Evolutionary conservation across 2,888 invertebrate species (phyloP), one percentile per base, ranked within the genome.

Genomic region (Chironomus tentans): DNA sequence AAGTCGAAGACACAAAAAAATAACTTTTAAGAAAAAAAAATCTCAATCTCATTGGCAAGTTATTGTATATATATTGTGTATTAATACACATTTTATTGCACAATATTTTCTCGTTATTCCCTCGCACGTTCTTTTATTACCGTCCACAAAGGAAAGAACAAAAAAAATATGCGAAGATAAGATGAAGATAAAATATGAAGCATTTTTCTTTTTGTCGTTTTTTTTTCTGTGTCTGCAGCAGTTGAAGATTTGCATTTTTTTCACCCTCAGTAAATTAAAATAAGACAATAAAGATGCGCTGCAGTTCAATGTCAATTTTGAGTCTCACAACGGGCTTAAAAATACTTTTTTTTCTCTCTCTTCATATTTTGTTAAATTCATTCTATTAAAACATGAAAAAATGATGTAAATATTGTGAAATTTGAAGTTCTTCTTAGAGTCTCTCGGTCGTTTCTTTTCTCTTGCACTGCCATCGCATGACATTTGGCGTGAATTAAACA

Each of bases 401-500:
- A 65, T 56, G 65, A 65, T 65, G 65, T 65, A 65, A 65, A 65
- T 65, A 65, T 65, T 65, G 21, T 65, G 65, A 65, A 56, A 56
- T 15, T 56, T 56, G 56, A 56, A 56, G 56, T 56, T 56, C 18
- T 56, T 38, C 38, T 38, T 38, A 38, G 38, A 38, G 38, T 38
- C 38, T 38, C 10, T 38, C 38, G 38, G 38, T 38, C 38, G 38
- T 38, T 38, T 10, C 10, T 10, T 38, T 28, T 5, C 10, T 4
- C 12, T 21, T 65, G 65, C 13, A 13, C 22, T 21, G 65, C 65
- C 13, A 65, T 13, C 38, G 65, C 21, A 56, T 38, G 38, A 15
- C 56, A 56, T 18, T 56, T 22, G 65, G 65, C 65, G 65, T 65
- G 65, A 65, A 65, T 65, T 65, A 24, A 65, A 62, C 15, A 50